phyloP scores from a whole-genome alignment of 1,140 invertebrate genomes.

The Lordiphosa mommai region DNA sequence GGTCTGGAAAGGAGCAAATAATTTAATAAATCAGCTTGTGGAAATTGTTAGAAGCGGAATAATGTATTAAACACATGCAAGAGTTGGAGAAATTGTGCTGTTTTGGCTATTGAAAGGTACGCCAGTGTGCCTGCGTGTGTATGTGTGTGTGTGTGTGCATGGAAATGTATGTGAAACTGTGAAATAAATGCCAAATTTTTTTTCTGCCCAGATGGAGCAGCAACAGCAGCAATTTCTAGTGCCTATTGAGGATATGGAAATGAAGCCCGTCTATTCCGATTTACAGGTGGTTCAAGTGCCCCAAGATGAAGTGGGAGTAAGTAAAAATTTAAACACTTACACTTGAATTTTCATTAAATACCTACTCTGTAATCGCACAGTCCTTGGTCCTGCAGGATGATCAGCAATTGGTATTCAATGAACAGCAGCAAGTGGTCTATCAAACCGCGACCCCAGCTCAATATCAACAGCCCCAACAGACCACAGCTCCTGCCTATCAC shows the following conservation, averaged over 20 bases:
- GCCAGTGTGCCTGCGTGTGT: not conserved
- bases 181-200: conserved; percentile 3
- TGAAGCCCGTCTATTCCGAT: conserved; percentile 61
- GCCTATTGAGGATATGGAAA: conserved; percentile 49
- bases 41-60: not conserved
- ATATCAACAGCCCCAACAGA: conserved; percentile 57
- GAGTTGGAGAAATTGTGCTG: conserved; percentile 7
- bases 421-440: conserved; percentile 74
- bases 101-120: too few relatives aligned
- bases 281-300: conserved; percentile 74
- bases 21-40: conserved; percentile 4
- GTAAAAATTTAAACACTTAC: too few relatives aligned
- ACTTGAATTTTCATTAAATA: too few relatives aligned
- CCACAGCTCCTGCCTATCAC: conserved; percentile 56
- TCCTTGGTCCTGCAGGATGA: conserved; percentile 66
- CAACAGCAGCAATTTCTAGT: conserved; percentile 63
- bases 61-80: not conserved
- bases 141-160: not conserved
- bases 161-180: conserved; percentile 10
- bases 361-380: conserved; percentile 8
- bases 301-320: conserved; percentile 70
- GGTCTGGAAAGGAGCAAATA: conserved; percentile 13
- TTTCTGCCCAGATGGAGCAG: conserved; percentile 36
- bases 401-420: conserved; percentile 68
- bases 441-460: conserved; percentile 59